Base-by-base conservation (phyloP, 2,113 vertebrate genomes). In the Talpa occidentalis region DNA sequence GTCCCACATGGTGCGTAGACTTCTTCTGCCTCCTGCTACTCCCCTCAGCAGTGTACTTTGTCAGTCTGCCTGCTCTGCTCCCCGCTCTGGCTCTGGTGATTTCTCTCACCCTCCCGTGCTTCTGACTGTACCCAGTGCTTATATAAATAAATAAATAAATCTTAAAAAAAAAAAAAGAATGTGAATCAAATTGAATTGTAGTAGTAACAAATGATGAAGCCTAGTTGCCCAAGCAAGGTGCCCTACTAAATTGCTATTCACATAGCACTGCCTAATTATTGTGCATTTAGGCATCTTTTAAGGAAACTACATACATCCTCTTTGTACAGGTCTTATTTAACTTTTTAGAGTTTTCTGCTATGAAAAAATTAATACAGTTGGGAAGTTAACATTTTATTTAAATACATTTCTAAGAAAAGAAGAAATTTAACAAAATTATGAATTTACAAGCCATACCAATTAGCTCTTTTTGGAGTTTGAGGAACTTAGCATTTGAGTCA, bases 321-420 rank as follows among this genome's bases (percentile, higher is more conserved):
- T 42, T 30, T 79, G 5, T 24, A 37, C 3, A 69, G 22, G 19
- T 10, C 9, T 81, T 70, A 15, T 79, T 89, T 93, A 76, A 42
- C 40, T 21, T 93, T 92, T 72, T 47, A 78, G 56, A 90, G 15
- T 84, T 69, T 77, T 37, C 42, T 21, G 59, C 24, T 17, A 19
- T 85, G 47, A 79, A 59, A n/a, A 82, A 80, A 76, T 79, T n/a
- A 80, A 88, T 37, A 4, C 44, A 66, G 17, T 60, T 76, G 49
- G 21, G 6, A 82, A 88, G 93, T 69, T 54, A 91, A 49, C 40
- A 80, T 35, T 84, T 66, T 19, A 72, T 67, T 93, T 83, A 66
- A 93, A 84, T 92, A 16, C 22, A 72, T 77, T 90, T 84, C 44
- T 80, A 70, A 91, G 66, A 96, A 83, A 42, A 86, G 35, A 52